phyloP scores from a whole-genome alignment of 2,888 invertebrate genomes.

The Xestia sexstrigata region DNA sequence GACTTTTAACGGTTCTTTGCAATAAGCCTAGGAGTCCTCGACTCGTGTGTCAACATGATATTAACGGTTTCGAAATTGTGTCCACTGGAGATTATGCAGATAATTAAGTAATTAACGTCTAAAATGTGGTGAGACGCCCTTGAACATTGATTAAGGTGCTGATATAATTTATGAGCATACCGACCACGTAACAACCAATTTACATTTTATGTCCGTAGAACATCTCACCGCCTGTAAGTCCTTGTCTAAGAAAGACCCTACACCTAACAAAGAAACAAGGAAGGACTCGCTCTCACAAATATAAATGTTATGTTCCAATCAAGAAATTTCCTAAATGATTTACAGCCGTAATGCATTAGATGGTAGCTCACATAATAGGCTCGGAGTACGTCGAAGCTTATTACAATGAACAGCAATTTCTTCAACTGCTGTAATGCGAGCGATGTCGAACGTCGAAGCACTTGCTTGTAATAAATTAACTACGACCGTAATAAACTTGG shows the following conservation, averaged over 20 bases:
- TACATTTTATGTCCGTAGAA: neutral
- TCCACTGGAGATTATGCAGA: constrained; percentile 2
- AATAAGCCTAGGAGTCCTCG: constrained; percentile 64
- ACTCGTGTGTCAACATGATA: constrained; percentile 29
- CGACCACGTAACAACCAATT: neutral
- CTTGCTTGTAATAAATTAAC: constrained; percentile 49
- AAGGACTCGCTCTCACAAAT: constrained; percentile 26
- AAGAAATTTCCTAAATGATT: constrained; percentile 53
- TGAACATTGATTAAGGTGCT: constrained; percentile 11
- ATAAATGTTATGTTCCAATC: constrained; percentile 47
- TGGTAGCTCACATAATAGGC: constrained; percentile 33
- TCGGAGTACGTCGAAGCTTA: constrained; percentile 35
- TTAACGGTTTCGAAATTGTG: constrained; percentile 40
- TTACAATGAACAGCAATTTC: constrained; percentile 61
- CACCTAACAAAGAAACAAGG: constrained; percentile 16
- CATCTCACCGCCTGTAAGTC: neutral
- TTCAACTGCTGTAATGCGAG: constrained; percentile 59
- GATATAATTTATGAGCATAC: neutral
- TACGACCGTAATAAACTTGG: constrained; percentile 51
- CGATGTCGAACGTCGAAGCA: constrained; percentile 36
- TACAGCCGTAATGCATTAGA: constrained; percentile 45
- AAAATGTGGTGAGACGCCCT: neutral
- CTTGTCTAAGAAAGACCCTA: constrained; percentile 12
- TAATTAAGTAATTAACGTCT: constrained; percentile 6
- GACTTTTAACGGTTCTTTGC: constrained; percentile 78